Evolutionary conservation across 2,113 vertebrate species (phyloP).

Genomic region (Oostethus manadensis): DNA sequence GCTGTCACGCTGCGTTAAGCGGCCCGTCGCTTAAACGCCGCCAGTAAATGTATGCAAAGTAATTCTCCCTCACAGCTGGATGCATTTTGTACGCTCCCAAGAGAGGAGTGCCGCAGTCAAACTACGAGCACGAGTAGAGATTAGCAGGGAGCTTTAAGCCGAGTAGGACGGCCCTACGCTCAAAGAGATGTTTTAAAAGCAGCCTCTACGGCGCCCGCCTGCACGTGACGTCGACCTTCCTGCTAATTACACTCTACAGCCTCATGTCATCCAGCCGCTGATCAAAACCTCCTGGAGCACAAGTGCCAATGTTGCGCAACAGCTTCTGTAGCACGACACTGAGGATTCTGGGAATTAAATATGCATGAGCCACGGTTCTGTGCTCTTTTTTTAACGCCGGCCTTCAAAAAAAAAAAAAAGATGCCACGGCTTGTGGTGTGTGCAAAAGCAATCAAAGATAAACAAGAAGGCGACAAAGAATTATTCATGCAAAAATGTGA

Average conservation of each 20-base stretch:
- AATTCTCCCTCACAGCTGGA: constrained; percentile 21
- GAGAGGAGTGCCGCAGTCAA: constrained; percentile 19
- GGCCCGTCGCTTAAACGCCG: constrained; percentile 22
- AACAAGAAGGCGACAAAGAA: constrained; percentile 33
- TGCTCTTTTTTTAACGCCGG: constrained; percentile 35
- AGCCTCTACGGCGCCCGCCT: neutral
- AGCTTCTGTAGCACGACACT: constrained; percentile 17
- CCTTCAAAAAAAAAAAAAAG: constrained; percentile 22
- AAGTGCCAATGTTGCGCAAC: constrained; percentile 2
- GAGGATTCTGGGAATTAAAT: constrained; percentile 51
- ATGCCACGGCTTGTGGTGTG: constrained; percentile 25
- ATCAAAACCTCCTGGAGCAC: constrained; percentile 31
- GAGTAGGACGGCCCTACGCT: neutral
- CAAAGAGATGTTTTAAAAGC: constrained; percentile 9
- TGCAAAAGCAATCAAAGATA: constrained; percentile 45
- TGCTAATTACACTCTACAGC: neutral
- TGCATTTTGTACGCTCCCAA: constrained; percentile 17
- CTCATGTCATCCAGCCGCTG: constrained; percentile 9
- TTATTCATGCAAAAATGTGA: constrained; percentile 22
- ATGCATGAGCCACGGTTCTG: constrained; percentile 44
- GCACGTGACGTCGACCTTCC: neutral
- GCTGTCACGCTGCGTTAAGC: constrained; percentile 25
- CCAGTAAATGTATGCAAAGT: constrained; percentile 37
- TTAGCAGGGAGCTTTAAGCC: constrained; percentile 9
- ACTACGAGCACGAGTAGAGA: constrained; percentile 21